Percentiles rank a stretch among this genome's conserved stretches.
Conservation (phyloP, 2,797 vertebrate species). For the Phylloscopus collybita region DNA sequence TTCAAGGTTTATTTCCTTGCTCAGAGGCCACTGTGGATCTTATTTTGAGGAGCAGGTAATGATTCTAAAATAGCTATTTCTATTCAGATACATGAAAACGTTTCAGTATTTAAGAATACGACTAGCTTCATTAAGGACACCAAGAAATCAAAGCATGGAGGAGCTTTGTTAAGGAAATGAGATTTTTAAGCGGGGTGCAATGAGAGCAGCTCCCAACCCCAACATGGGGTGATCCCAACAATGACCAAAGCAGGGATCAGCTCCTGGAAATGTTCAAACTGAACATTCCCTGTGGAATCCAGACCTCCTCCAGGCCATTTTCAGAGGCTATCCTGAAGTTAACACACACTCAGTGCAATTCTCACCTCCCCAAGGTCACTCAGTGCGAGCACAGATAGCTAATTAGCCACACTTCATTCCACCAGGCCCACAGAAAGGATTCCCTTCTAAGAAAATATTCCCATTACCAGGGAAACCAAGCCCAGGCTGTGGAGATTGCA, state of each 20-base stretch:
- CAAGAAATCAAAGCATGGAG: background rate
- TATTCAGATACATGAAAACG: rapidly evolving
- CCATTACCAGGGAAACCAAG: background rate
- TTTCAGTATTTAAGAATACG: background rate
- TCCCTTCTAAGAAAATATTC: background rate
- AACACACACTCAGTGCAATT: background rate
- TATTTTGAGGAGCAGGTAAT: background rate
- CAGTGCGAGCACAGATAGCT: constrained; percentile 2
- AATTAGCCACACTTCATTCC: background rate
- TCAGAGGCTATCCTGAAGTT: background rate
- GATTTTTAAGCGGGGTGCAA: background rate
- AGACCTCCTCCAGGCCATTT: background rate
- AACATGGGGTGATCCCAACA: rapidly evolving
- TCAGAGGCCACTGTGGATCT: background rate
- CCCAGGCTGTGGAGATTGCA: background rate
- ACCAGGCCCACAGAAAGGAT: background rate
- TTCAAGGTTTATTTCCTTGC: background rate
- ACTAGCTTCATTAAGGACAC: background rate
- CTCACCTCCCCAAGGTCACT: background rate
- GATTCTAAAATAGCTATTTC: background rate
- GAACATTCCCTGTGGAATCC: background rate
- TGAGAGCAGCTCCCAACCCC: background rate
- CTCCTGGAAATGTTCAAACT: background rate
- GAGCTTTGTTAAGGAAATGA: background rate
- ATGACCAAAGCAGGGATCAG: background rate